phyloP scores from a whole-genome alignment of 2,113 vertebrate species.

The Nymphicus hollandicus region DNA sequence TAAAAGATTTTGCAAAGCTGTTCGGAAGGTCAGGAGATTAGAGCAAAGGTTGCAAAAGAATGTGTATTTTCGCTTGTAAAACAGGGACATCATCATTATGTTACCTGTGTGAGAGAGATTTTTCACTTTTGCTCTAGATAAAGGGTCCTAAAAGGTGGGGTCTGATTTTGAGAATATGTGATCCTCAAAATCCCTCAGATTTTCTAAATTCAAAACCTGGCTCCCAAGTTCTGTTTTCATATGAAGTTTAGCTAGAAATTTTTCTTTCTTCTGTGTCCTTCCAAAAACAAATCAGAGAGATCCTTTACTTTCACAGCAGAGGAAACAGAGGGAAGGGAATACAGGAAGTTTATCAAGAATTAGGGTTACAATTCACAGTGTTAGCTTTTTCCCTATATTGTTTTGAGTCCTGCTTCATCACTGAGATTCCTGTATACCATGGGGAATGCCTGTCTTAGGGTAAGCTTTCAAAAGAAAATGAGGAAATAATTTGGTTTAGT shows the following conservation, averaged over 20 bases:
- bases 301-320: background rate
- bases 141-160: background rate
- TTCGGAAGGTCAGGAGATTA: background rate
- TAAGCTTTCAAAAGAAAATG: background rate
- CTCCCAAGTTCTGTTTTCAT: background rate
- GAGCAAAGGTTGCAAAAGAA: background rate
- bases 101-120: background rate
- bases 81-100: background rate
- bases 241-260: background rate
- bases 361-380: background rate
- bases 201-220: background rate
- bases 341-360: background rate
- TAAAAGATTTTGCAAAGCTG: background rate
- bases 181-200: background rate
- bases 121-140: background rate
- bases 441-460: background rate
- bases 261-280: background rate
- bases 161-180: background rate
- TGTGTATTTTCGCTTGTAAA: background rate
- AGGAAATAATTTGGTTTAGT: background rate
- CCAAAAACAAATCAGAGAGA: background rate
- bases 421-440: background rate
- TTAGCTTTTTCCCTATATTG: background rate
- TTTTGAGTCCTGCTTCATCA: background rate
- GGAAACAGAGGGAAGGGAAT: background rate